Evolutionary conservation across 2,888 invertebrate species (phyloP).

Genomic region (Eilema griseolum): DNA sequence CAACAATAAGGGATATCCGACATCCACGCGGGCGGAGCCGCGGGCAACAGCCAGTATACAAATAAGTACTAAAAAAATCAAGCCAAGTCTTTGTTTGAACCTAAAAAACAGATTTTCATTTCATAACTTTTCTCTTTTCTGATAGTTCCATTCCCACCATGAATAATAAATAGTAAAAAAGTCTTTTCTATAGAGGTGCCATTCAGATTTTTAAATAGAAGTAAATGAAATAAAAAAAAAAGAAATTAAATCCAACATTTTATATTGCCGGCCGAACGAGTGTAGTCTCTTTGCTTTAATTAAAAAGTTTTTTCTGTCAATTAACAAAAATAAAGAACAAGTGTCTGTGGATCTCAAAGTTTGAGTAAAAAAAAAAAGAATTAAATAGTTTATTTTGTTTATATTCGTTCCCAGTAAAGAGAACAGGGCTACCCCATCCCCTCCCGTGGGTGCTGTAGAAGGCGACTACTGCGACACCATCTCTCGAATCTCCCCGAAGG

Average conservation of each 20-base stretch:
- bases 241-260: conserved; percentile 12
- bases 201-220: conserved; percentile 10
- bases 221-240: conserved; percentile 18
- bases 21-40: too few species aligned
- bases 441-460: too few species aligned
- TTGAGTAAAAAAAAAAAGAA: background rate
- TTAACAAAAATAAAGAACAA: conserved; percentile 37
- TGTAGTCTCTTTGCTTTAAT: conserved; percentile 52
- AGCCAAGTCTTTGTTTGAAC: too few species aligned
- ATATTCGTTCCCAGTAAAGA: too few species aligned
- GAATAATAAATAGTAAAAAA: conserved; percentile 10
- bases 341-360: conserved; percentile 44
- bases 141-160: background rate
- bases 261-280: conserved; percentile 39
- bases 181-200: background rate
- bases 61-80: too few species aligned
- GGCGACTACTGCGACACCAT: too few species aligned
- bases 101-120: background rate
- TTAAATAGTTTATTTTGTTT: background rate
- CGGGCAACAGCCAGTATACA: too few species aligned
- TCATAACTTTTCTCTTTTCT: background rate
- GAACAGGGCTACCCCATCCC: too few species aligned
- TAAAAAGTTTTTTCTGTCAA: conserved; percentile 60
- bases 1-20: too few species aligned
- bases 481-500: too few species aligned